Base-by-base conservation (phyloP, 92 coral and sea anemone species). In the Palythoa grandis region DNA sequence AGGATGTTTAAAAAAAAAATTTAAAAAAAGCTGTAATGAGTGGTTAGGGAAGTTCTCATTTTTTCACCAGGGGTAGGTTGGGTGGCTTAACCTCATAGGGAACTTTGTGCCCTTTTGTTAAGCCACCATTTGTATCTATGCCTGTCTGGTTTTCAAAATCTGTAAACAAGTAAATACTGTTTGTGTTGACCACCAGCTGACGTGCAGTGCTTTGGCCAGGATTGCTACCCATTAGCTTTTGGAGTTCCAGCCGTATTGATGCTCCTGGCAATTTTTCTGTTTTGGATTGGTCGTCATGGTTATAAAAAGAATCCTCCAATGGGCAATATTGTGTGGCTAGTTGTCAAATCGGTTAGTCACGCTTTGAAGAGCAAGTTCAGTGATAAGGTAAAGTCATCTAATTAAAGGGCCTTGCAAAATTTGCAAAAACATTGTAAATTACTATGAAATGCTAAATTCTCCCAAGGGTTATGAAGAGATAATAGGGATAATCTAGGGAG, bases 201-300 rank as follows among this genome's bases (percentile, higher is more conserved):
- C 78, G 93, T 93, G 19, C 70, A 85, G 73, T 93, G 97, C 70
- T 93, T 74, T 82, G 87, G 88, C 9, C 56, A 85, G 63, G 94
- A 93, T 53, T 93, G 97, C 61, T 93, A 91, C 50, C 88, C 97
- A 3, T 76, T 93, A 50, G 97, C 97, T 5, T 93, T 93, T 88
- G 97, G 97, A 40, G 88, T 93, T 25, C 97, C 97, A 52, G 97
- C 97, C 2, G 19, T 79, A 10, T 84, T 93, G 40, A 93, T 93
- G 97, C 43, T 91, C 11, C 17, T 93, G 56, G 97, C 97, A 3
- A 88, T 93, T 84, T 82, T 86, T 23, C 84, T 93, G 19, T 93
- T 93, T 87, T 93, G 97, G 97, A 82, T 48, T 86, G 97, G 94
- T 82, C 97, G 93, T 29, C 94, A 93, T 83, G 90, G 92, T 79